Evolutionary conservation across 2,888 invertebrate species (phyloP), one percentile per base, ranked within the genome.

Genomic region (Eupeodes luniger): DNA sequence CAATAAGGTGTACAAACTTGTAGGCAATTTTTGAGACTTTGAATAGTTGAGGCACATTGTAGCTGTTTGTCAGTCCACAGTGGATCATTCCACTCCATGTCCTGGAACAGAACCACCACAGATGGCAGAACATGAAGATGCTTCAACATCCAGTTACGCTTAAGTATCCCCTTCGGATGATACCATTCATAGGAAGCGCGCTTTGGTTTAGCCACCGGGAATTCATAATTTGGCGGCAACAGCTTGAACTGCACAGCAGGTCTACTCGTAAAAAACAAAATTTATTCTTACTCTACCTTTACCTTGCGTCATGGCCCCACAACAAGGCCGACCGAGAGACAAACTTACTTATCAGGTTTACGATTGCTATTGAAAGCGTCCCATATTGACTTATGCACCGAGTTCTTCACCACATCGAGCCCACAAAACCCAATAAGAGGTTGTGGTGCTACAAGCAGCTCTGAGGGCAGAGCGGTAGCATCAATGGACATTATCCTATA

Each of bases 21-120:
- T 49, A 94, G 85, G 2, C 91, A 90, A 83, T 94, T 95, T 94
- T 95, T 95, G 84, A 97, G 95, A 0, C 96, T 96, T 92, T 98
- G 98, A 49, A 99, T 97, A 91, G 97, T 95, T 0, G 97, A 97
- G 10, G 98, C 97, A 94, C 98, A 99, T 93, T 99, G 99, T 91
- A 97, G 96, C 92, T 98, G 98, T 92, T 98, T 98, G 90, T 99
- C 99, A 90, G 97, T 97, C 99, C 99, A 99, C 89, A 96, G 95
- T 0, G 95, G 94, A 94, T 99, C 99, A 92, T 98, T 98, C 99
- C 99, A 99, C 94, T 99, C 99, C 92, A 99, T 95, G 92, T 99
- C 99, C 93, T 98, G 98, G 94, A 99, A 99, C 87, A 99, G 95
- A 4, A 99, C 98, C 40, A 98, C 96, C 0, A 99, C 97, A 1